A percentile compares a stretch with the other conserved stretches of the same genome.
Conservation (phyloP, 2,888 invertebrate species). For the Orgyia antiqua region DNA sequence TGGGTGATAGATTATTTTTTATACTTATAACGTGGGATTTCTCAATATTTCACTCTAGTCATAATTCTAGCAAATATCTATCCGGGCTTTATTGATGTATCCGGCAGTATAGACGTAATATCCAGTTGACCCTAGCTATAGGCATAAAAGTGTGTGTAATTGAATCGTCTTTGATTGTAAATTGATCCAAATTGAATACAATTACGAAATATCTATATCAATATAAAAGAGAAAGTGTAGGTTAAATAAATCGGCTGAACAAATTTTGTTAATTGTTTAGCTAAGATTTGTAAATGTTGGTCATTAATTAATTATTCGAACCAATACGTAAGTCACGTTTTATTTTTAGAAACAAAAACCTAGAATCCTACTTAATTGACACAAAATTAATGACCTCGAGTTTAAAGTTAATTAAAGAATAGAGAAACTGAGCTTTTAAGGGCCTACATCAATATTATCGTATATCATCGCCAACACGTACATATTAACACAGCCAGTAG, state of each 20-base stretch:
- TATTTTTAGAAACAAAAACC: slow-evolving; percentile 2
- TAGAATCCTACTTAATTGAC: slow-evolving; percentile 8
- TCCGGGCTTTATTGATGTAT: too few relatives aligned
- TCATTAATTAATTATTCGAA: slow-evolving; percentile 1
- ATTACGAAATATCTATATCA: slow-evolving; percentile 12
- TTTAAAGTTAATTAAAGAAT: too few relatives aligned
- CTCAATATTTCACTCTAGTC: too few relatives aligned
- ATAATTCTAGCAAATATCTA: too few relatives aligned
- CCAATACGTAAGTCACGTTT: slow-evolving; percentile 2
- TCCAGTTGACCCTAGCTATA: slow-evolving; percentile 8
- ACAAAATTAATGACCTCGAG: too few relatives aligned
- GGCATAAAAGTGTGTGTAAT: slow-evolving; percentile 11
- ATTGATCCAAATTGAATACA: slow-evolving; percentile 15
- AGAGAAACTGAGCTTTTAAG: too few relatives aligned
- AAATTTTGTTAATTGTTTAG: slow-evolving; percentile 8
- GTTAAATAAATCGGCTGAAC: slow-evolving; percentile 3
- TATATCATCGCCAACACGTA: too few relatives aligned
- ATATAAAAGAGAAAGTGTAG: slow-evolving; percentile 14
- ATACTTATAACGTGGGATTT: too few relatives aligned
- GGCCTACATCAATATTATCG: too few relatives aligned
- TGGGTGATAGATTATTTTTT: too few relatives aligned
- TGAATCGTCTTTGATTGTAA: slow-evolving; percentile 13
- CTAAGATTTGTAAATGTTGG: background rate
- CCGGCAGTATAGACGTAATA: too few relatives aligned
- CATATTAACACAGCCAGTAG: too few relatives aligned